Evolutionary conservation across 2,797 vertebrate species (phyloP).

Genomic region (Neosilurus hyrtlii): DNA sequence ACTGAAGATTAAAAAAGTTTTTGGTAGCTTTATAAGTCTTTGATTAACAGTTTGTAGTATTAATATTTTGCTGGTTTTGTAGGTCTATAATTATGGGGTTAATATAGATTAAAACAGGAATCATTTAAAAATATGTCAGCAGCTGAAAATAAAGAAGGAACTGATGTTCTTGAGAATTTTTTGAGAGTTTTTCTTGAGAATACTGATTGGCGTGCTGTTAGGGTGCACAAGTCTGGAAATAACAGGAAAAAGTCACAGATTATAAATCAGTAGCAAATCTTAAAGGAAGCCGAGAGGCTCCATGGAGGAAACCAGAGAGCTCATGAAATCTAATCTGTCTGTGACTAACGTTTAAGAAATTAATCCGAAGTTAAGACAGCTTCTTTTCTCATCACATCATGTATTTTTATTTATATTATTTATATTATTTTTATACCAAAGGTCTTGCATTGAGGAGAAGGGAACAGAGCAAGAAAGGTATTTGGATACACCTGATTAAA

Average conservation of each 20-base stretch:
- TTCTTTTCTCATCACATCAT: not conserved
- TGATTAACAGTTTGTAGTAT: too few relatives aligned
- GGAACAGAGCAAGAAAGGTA: not conserved
- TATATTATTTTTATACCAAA: not conserved
- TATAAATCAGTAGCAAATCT: conserved; percentile 76
- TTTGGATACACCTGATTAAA: conserved; percentile 2
- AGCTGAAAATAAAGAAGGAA: too few relatives aligned
- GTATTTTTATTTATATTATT: not conserved
- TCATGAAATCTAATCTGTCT: conserved; percentile 29
- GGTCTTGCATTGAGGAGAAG: not conserved
- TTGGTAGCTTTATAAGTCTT: too few relatives aligned
- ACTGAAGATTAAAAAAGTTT: too few relatives aligned
- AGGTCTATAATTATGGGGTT: too few relatives aligned
- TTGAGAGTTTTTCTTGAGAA: too few relatives aligned
- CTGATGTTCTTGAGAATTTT: too few relatives aligned
- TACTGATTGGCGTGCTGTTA: too few relatives aligned
- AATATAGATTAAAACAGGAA: too few relatives aligned
- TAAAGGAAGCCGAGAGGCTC: conserved; percentile 57
- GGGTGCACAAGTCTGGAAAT: conserved; percentile 62
- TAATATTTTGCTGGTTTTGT: too few relatives aligned
- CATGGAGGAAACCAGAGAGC: conserved; percentile 59
- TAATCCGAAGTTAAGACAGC: not conserved
- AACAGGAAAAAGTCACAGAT: conserved; percentile 79
- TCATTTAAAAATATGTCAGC: too few relatives aligned
- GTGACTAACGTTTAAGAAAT: conserved; percentile 21